These are phyloP conservation scores for Hartigia nigra DNA, from an alignment of 2,888 invertebrate genomes.

Conservation along the genomic window DNA sequence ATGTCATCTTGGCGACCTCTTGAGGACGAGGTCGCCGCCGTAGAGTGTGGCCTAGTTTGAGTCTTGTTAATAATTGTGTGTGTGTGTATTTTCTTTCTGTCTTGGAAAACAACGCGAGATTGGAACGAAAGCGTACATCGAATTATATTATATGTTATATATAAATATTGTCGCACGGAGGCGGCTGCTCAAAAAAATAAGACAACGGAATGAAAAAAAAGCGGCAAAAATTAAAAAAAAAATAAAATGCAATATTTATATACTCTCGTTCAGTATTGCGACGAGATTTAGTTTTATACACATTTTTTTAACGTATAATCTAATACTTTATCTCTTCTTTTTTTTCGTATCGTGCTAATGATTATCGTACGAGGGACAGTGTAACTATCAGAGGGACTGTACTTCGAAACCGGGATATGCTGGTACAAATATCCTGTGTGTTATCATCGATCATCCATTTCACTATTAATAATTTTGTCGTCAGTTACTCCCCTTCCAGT, in stretches of 20 bases:
- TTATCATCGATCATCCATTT: neutral
- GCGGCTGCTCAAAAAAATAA: neutral
- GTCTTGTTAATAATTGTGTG: neutral
- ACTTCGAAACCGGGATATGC: neutral
- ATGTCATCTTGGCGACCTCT: neutral
- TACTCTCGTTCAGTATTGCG: neutral
- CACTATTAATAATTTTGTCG: neutral
- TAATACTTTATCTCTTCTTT: neutral
- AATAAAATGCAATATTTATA: neutral
- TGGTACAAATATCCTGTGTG: neutral
- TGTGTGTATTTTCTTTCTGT: neutral
- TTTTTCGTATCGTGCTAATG: conserved; percentile 4
- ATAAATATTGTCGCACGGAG: neutral
- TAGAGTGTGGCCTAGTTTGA: neutral
- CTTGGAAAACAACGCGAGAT: neutral
- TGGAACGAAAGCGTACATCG: neutral
- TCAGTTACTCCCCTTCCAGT: neutral
- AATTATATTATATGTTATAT: neutral
- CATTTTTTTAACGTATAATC: neutral
- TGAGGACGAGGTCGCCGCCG: neutral
- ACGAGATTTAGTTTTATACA: neutral
- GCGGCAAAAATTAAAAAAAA: neutral
- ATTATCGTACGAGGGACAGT: neutral
- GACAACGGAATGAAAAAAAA: neutral
- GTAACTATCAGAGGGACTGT: neutral